Evolutionary conservation across 2,888 invertebrate genomes (phyloP).

Genomic region (Operophtera brumata): DNA sequence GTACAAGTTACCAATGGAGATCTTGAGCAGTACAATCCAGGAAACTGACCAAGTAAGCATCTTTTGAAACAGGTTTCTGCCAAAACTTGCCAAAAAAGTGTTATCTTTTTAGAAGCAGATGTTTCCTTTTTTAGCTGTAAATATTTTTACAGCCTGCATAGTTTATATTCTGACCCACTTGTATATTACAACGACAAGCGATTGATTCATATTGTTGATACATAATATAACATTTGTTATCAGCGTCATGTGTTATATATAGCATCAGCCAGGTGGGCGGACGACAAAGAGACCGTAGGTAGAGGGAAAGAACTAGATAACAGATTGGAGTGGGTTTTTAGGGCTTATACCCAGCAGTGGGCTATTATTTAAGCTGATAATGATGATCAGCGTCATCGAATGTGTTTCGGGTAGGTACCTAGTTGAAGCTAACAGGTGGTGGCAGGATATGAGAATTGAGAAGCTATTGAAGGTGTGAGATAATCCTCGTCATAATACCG

Average conservation of each 20-base stretch:
- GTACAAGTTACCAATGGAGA: constrained; percentile 2
- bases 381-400: constrained; percentile 6
- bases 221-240: constrained; percentile 6
- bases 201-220: constrained; percentile 8
- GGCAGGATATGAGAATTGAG: constrained; percentile 1
- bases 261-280: too few species aligned
- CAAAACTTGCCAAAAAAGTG: not conserved
- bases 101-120: constrained; percentile 11
- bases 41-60: not conserved
- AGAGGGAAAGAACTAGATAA: too few species aligned
- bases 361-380: too few species aligned
- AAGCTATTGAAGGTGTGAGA: constrained; percentile 6
- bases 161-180: constrained; percentile 6
- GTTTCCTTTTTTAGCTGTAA: not conserved
- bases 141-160: constrained; percentile 6
- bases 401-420: not conserved
- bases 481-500: not conserved
- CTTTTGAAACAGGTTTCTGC: constrained; percentile 8
- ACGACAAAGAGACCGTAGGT: too few species aligned
- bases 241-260: too few species aligned
- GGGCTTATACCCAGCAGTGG: too few species aligned
- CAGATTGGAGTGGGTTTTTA: too few species aligned
- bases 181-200: constrained; percentile 8
- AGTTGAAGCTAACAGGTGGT: constrained; percentile 8
- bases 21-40: not conserved